Percentiles rank a stretch among this genome's conserved stretches.
phyloP scores from a whole-genome alignment of 2,113 vertebrate genomes.

The Cololabis saira region DNA sequence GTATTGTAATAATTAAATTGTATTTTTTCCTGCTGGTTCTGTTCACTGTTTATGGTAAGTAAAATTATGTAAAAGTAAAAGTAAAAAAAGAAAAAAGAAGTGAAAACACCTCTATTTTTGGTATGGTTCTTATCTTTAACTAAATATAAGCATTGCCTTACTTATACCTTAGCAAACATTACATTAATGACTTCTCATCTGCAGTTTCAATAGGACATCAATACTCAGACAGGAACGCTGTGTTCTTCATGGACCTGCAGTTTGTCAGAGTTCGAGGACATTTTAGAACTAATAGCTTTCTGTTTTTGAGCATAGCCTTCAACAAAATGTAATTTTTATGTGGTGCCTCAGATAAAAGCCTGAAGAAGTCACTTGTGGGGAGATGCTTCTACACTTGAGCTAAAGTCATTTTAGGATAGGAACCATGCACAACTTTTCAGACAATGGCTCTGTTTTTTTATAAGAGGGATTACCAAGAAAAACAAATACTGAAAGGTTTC shows the following conservation, averaged over 20 bases:
- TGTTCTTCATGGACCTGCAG: not conserved
- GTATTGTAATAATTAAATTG: not conserved
- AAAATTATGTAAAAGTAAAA: no score
- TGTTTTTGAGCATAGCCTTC: slow-evolving; percentile 6
- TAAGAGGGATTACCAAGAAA: slow-evolving; percentile 3
- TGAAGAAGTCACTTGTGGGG: not conserved
- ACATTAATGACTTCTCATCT: not conserved
- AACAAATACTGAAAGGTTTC: slow-evolving; percentile 11
- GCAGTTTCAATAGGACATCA: not conserved
- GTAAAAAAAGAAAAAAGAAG: no score
- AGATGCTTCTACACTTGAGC: not conserved
- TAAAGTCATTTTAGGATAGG: slow-evolving; percentile 16
- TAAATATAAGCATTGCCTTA: no score
- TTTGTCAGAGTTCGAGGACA: slow-evolving; percentile 1
- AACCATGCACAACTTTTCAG: slow-evolving; percentile 11
- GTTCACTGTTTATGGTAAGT: not conserved
- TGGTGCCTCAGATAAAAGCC: slow-evolving; percentile 11
- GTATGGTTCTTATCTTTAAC: no score
- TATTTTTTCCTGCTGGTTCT: not conserved
- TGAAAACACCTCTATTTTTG: no score
- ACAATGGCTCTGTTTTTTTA: slow-evolving; percentile 16
- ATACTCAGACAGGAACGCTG: slow-evolving; percentile 1
- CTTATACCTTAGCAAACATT: no score
- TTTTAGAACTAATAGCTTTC: slow-evolving; percentile 13
- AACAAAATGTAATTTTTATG: slow-evolving; percentile 29